Percentiles rank a stretch among this genome's conserved stretches.
Evolutionary conservation across 1,140 invertebrate species (phyloP).

Genomic region (Temnothorax curvispinosus): DNA sequence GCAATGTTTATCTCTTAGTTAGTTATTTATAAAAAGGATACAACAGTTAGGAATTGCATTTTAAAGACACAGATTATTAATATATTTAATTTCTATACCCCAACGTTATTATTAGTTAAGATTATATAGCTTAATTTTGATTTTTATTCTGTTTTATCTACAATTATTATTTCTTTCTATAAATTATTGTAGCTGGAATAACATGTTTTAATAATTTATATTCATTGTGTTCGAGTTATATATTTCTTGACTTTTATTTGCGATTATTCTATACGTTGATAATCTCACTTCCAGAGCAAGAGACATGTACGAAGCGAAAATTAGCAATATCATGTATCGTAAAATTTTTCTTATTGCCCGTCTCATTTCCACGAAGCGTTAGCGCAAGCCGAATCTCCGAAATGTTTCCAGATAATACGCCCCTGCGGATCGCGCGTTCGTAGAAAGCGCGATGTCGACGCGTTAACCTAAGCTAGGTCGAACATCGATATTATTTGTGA

Average conservation of each 20-base stretch:
- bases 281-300: background rate
- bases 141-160: background rate
- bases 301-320: conserved; percentile 1
- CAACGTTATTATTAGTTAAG: background rate
- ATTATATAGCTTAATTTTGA: background rate
- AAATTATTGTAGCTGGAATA: background rate
- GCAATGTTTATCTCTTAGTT: background rate
- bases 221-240: background rate
- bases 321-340: background rate
- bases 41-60: background rate
- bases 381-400: background rate
- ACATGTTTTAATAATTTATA: background rate
- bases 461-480: conserved; percentile 41
- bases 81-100: background rate
- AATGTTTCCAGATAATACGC: conserved; percentile 29
- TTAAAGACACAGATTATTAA: background rate
- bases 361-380: conserved; percentile 13
- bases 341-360: conserved; percentile 18
- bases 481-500: conserved; percentile 48
- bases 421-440: conserved; percentile 1
- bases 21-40: background rate
- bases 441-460: conserved; percentile 40
- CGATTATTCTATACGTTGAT: background rate
- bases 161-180: background rate
- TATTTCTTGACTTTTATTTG: background rate